Percentiles rank a stretch among this genome's conserved stretches.
phyloP scores from a whole-genome alignment of 2,888 invertebrate species.

The Toxonevra muliebris region DNA sequence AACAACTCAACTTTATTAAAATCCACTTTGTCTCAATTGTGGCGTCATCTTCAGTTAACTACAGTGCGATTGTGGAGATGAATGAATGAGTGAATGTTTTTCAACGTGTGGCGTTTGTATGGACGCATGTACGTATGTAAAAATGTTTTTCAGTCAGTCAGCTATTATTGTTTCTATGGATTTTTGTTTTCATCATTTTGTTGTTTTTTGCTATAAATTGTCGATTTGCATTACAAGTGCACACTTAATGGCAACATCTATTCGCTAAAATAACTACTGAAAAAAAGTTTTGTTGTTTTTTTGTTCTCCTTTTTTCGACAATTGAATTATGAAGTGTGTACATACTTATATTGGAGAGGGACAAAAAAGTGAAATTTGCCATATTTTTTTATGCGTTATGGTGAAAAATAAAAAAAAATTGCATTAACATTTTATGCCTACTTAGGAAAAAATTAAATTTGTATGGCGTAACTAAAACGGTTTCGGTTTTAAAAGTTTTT shows the following conservation, averaged over 20 bases:
- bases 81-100: neutral
- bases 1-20: conserved; percentile 46
- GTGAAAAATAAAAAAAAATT: too few species aligned
- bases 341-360: too few species aligned
- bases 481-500: too few species aligned
- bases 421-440: too few species aligned
- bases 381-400: too few species aligned
- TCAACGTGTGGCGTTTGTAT: too few species aligned
- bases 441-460: too few species aligned
- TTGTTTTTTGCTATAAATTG: conserved; percentile 9
- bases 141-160: too few species aligned
- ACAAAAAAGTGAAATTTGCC: conserved; percentile 1
- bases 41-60: conserved; percentile 35
- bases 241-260: conserved; percentile 57
- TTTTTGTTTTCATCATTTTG: conserved; percentile 13
- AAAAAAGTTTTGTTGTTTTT: conserved; percentile 4
- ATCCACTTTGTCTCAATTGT: conserved; percentile 49
- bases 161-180: conserved; percentile 9
- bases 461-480: too few species aligned
- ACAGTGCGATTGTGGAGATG: neutral
- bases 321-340: conserved; percentile 13
- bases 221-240: conserved; percentile 60
- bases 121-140: neutral
- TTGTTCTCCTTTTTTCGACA: neutral
- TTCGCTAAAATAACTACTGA: conserved; percentile 60